Base-by-base conservation (phyloP, 2,113 vertebrate genomes). In the Hepsetus odoe region DNA sequence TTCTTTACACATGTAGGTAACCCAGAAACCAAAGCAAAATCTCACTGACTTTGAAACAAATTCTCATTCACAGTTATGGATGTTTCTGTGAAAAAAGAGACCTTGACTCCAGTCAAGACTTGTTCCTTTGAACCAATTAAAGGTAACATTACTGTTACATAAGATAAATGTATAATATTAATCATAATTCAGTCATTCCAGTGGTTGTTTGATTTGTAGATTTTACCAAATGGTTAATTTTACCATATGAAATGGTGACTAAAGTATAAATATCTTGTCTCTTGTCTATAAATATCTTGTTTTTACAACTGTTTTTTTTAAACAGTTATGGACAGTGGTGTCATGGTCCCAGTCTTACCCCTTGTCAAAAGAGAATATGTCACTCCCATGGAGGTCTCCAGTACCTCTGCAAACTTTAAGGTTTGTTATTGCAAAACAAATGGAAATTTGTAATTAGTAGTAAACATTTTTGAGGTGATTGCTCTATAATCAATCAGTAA, bases 341-440 rank as follows among this genome's bases (percentile, higher is more conserved):
- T 97, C 91, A 94, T 96, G 86, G 92, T 95, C 85, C 93, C 95
- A 0, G 90, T 96, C 72, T 92, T 96, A 87, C 90, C 93, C 71
- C 92, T 95, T 88, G 94, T 99, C 82, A 99, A 99, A 89, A 96
- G 91, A 75, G 96, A 99, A 90, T 96, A 98, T 56, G 91, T 95
- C 82, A 96, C 95, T 87, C 96, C 96, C 30, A 99, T 99, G 98
- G 98, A 98, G 89, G 94, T 99, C 80, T 95, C 94, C 76, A 93
- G 93, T 83, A 96, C 96, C 84, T 92, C 95, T 33, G 89, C 91
- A 80, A 87, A 93, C 40, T 90, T 94, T 59, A 82, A 89, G 10
- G 75, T 94, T 74, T 95, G 95, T 91, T 38, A 5, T 65, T 38
- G 20, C 1, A 33, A 33, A 62, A 35, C 5, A 40, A 51, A 4